phyloP scores from a whole-genome alignment of 2,888 invertebrate genomes.

The Tipula lateralis region DNA sequence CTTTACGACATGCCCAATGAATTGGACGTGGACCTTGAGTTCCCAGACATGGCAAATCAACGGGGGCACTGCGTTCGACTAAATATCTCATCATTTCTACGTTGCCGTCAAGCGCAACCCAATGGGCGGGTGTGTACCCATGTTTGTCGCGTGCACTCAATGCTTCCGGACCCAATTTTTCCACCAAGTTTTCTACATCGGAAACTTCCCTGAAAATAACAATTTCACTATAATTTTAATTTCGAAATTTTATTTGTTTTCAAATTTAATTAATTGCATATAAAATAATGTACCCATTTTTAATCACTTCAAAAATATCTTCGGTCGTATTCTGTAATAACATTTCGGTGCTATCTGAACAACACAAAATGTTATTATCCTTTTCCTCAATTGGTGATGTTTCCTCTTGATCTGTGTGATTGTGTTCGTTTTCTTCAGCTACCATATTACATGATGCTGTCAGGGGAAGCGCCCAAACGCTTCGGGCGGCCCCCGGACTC shows the following conservation, averaged over 20 bases:
- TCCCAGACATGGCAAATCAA: constrained; percentile 80
- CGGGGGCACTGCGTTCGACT: constrained; percentile 75
- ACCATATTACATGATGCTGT: constrained; percentile 76
- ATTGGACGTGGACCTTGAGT: constrained; percentile 87
- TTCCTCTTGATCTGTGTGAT: constrained; percentile 47
- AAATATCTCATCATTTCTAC: constrained; percentile 85
- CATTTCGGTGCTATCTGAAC: constrained; percentile 48
- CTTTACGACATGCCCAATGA: constrained; percentile 92
- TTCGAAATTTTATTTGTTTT: constrained; percentile 54
- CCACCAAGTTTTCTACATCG: constrained; percentile 77
- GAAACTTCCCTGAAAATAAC: constrained; percentile 56
- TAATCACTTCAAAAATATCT: constrained; percentile 78
- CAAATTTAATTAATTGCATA: constrained; percentile 25
- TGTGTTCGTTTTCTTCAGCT: constrained; percentile 59
- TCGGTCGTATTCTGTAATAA: constrained; percentile 51
- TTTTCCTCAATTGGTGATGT: constrained; percentile 47
- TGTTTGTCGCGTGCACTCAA: constrained; percentile 80
- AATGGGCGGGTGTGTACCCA: constrained; percentile 90
- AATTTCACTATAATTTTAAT: background rate
- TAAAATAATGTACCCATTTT: constrained; percentile 63
- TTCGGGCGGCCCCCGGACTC: constrained; percentile 83
- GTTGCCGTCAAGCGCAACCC: constrained; percentile 79
- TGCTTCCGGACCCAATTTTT: constrained; percentile 72
- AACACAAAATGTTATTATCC: constrained; percentile 46
- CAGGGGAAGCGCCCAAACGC: constrained; percentile 80